These are phyloP conservation scores for Molossus molossus DNA, from an alignment of 2,797 vertebrate genomes.

Conservation along the genomic window DNA sequence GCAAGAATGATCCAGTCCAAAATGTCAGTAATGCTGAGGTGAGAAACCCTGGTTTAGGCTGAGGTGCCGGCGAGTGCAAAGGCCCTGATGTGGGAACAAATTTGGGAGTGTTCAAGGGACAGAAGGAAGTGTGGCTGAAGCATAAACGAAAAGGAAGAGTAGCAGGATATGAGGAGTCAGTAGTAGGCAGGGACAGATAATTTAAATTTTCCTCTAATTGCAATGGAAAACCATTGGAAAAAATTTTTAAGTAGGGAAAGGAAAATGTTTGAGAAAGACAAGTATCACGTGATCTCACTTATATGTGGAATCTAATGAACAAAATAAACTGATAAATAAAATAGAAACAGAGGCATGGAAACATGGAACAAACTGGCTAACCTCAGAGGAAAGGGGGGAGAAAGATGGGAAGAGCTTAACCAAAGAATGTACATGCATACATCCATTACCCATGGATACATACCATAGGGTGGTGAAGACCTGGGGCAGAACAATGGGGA, in stretches of 20 bases:
- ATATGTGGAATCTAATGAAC: too few relatives aligned
- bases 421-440: too few relatives aligned
- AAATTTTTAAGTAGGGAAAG: neutral
- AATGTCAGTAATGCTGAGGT: neutral
- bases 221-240: neutral
- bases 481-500: too few relatives aligned
- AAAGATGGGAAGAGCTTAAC: too few relatives aligned
- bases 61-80: neutral
- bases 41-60: neutral
- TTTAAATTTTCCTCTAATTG: neutral
- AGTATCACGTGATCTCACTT: too few relatives aligned
- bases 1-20: neutral
- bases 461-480: too few relatives aligned
- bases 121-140: neutral
- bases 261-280: neutral
- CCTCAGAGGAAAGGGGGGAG: too few relatives aligned
- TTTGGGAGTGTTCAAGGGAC: neutral
- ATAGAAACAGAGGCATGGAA: too few relatives aligned
- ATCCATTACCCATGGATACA: too few relatives aligned
- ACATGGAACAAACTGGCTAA: too few relatives aligned
- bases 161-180: neutral
- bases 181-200: neutral
- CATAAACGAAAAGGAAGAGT: neutral
- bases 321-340: too few relatives aligned
- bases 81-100: neutral